phyloP scores from a whole-genome alignment of 1,140 invertebrate genomes.

The Lysiphlebus fabarum region DNA sequence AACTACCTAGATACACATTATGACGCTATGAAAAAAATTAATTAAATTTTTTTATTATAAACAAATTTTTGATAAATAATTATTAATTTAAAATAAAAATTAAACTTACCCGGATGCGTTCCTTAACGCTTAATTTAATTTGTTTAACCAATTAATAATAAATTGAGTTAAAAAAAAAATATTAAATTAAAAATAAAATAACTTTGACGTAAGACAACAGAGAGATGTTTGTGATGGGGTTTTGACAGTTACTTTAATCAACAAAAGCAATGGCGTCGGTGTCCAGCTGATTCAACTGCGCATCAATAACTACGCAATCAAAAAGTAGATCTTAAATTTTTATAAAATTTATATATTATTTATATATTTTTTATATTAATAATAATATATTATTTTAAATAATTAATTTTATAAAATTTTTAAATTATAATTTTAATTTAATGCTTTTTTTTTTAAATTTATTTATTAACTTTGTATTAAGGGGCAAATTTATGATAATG shows the following conservation, averaged over 20 bases:
- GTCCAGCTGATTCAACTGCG: slow-evolving; percentile 37
- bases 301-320: slow-evolving; percentile 1
- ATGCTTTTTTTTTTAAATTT: not conserved
- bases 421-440: not conserved
- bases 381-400: no score
- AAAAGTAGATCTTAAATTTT: slow-evolving; percentile 21
- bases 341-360: not conserved
- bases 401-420: not conserved
- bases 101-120: slow-evolving; percentile 51
- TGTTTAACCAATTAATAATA: slow-evolving; percentile 40
- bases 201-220: not conserved
- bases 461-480: not conserved
- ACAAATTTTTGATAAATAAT: no score
- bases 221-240: not conserved
- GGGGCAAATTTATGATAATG: no score
- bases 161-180: slow-evolving; percentile 32
- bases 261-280: slow-evolving; percentile 33
- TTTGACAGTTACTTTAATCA: slow-evolving; percentile 41
- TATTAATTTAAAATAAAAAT: no score
- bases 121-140: slow-evolving; percentile 39
- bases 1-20: not conserved
- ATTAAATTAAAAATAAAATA: no score
- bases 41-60: slow-evolving; percentile 1
- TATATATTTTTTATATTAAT: no score
- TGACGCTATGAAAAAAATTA: slow-evolving; percentile 16